Evolutionary conservation across 1,140 invertebrate species (phyloP).

Genomic region (Cotesia chilonis): DNA sequence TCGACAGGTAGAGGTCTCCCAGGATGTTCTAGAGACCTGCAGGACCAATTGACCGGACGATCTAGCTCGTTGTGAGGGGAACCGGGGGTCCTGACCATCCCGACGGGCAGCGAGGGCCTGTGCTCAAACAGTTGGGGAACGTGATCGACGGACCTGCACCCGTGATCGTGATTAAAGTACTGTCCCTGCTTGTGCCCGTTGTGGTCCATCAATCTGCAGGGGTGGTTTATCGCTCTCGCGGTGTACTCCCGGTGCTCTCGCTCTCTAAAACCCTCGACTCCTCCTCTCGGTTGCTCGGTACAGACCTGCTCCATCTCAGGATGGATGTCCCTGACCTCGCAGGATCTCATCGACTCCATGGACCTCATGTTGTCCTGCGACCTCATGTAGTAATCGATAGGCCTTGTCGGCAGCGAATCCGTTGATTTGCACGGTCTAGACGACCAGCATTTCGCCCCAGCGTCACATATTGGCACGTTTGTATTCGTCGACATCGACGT

Average conservation of each 20-base stretch:
- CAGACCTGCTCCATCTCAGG: conserved; percentile 46
- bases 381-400: conserved; percentile 60
- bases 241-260: conserved; percentile 46
- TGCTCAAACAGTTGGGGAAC: conserved; percentile 52
- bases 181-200: conserved; percentile 56
- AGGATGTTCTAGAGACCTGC: conserved; percentile 60
- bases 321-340: conserved; percentile 54
- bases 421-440: conserved; percentile 60
- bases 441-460: conserved; percentile 57
- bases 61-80: not conserved
- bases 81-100: conserved; percentile 37
- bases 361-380: conserved; percentile 61
- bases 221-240: conserved; percentile 54
- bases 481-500: conserved; percentile 12
- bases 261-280: conserved; percentile 35
- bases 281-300: conserved; percentile 50
- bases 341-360: conserved; percentile 63
- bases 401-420: conserved; percentile 62
- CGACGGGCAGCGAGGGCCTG: conserved; percentile 40
- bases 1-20: conserved; percentile 58
- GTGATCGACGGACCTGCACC: conserved; percentile 59
- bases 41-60: conserved; percentile 58
- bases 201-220: conserved; percentile 59
- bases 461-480: conserved; percentile 18
- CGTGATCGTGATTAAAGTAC: conserved; percentile 54